Conservation (phyloP, 2,113 vertebrate genomes). For the Patagioenas fasciata region DNA sequence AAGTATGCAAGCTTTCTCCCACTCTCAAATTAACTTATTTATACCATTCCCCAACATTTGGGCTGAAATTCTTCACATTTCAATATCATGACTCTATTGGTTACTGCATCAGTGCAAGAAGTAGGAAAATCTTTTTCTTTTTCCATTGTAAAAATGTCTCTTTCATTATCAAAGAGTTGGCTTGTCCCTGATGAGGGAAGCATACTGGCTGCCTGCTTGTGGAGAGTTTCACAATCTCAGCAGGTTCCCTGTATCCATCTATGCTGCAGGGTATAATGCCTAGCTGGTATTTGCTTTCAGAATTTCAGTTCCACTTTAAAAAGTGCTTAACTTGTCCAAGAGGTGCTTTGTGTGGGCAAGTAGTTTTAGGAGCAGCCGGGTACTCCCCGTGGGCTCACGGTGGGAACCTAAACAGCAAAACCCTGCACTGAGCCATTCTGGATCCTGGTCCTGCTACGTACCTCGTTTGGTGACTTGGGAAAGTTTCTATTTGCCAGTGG, state of each 20-base stretch:
- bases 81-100: not conserved
- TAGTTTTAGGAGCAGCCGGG: not conserved
- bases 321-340: not conserved
- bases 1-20: not conserved
- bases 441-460: not conserved
- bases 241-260: not conserved
- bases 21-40: not conserved
- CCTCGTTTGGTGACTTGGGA: not conserved
- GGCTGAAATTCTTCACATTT: not conserved
- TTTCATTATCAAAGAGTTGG: not conserved
- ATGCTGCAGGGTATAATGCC: not conserved
- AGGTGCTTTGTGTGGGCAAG: not conserved
- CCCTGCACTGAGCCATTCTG: not conserved
- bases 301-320: not conserved
- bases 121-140: not conserved
- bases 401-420: not conserved
- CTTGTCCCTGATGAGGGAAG: not conserved
- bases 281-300: not conserved
- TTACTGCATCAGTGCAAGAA: not conserved
- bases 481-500: not conserved
- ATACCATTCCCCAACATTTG: not conserved
- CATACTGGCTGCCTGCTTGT: not conserved
- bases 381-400: accelerated
- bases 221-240: not conserved
- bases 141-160: not conserved